These are phyloP conservation scores for Magallana ariakensis DNA, from an alignment of 1,140 invertebrate species.

Conservation along the genomic window DNA sequence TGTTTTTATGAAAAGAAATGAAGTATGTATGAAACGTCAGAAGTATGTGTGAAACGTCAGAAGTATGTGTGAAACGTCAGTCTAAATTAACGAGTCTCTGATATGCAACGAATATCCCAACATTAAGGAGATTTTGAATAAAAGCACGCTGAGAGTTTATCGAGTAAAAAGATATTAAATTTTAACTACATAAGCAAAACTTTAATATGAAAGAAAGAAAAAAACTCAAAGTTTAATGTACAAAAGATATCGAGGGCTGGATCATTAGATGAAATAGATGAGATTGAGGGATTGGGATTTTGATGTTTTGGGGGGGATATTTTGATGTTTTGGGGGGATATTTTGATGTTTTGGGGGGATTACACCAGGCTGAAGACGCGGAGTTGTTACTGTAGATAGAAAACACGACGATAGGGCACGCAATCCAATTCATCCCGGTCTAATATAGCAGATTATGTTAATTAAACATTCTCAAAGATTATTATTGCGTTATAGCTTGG, in stretches of 20 bases:
- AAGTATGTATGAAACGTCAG: too few relatives aligned
- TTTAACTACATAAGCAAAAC: not conserved
- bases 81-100: too few relatives aligned
- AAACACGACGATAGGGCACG: not conserved
- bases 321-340: too few relatives aligned
- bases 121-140: not conserved
- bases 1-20: too few relatives aligned
- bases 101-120: too few relatives aligned
- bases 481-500: not conserved
- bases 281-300: not conserved
- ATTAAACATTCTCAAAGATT: constrained; percentile 25
- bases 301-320: not conserved
- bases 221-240: not conserved
- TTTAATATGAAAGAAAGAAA: not conserved
- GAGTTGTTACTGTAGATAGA: not conserved
- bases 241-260: not conserved
- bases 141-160: not conserved
- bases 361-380: not conserved
- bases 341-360: not conserved
- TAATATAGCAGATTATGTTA: constrained; percentile 25
- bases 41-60: too few relatives aligned
- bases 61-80: too few relatives aligned
- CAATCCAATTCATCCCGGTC: not conserved
- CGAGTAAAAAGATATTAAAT: not conserved
- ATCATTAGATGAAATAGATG: not conserved